Percentiles rank a stretch among this genome's conserved stretches.
Evolutionary conservation across 2,797 vertebrate species (phyloP).

Genomic region (Coregonus ussuriensis): DNA sequence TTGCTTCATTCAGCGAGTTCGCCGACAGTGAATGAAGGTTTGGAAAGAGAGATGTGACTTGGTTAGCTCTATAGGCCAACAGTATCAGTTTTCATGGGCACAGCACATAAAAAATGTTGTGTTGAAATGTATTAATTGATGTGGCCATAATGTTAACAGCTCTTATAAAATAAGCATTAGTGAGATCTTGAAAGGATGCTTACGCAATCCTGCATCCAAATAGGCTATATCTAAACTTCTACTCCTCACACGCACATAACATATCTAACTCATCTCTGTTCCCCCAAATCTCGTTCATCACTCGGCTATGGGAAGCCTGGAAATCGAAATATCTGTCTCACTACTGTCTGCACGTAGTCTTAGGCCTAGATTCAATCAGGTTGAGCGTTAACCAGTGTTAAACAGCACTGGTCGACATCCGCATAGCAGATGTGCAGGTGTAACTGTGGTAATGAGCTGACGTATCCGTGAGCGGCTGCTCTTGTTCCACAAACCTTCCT

Average conservation of each 20-base stretch:
- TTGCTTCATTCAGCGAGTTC: constrained; percentile 15
- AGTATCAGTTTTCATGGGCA: constrained; percentile 6
- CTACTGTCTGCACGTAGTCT: too few species aligned
- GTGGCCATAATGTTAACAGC: background rate
- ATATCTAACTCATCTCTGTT: background rate
- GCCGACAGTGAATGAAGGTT: constrained; percentile 16
- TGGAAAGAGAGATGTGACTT: constrained; percentile 4
- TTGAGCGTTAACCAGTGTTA: too few species aligned
- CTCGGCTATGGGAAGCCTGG: too few species aligned
- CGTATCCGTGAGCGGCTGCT: too few species aligned
- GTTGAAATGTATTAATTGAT: background rate
- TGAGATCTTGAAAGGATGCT: background rate
- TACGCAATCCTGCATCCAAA: background rate
- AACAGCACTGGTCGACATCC: too few species aligned
- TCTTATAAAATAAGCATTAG: constrained; percentile 8
- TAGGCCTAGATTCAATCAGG: too few species aligned
- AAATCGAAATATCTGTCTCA: too few species aligned
- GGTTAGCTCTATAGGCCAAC: background rate
- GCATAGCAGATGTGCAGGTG: too few species aligned
- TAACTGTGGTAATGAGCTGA: too few species aligned
- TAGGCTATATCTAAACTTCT: background rate
- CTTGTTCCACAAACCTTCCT: too few species aligned
- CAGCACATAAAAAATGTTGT: background rate
- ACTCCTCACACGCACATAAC: background rate
- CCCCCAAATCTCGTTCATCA: background rate